Evolutionary conservation across 2,888 invertebrate genomes (phyloP).

Genomic region (Ramazzottius varieornatus): DNA sequence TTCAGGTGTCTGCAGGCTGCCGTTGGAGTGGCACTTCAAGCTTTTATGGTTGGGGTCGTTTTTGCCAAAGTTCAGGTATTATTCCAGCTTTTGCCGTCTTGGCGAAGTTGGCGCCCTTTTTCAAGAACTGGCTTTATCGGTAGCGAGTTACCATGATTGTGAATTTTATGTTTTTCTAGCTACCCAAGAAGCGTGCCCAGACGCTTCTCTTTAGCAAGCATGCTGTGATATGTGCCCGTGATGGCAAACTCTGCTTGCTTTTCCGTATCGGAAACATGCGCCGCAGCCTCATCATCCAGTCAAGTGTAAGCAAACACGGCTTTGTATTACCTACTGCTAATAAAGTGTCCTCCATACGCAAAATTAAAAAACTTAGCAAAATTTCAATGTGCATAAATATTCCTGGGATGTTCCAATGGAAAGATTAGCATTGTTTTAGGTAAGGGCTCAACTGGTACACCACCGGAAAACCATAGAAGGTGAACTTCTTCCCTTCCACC

Average conservation of each 20-base stretch:
- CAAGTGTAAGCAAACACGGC: background rate
- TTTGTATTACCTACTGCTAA: too few relatives aligned
- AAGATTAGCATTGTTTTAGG: background rate
- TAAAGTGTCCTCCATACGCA: too few relatives aligned
- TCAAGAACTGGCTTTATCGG: too few relatives aligned
- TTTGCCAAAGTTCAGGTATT: constrained; percentile 42
- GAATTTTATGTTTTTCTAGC: constrained; percentile 41
- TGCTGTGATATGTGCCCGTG: constrained; percentile 69
- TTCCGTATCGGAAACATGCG: constrained; percentile 90
- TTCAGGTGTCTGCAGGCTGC: constrained; percentile 1
- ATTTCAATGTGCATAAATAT: too few relatives aligned
- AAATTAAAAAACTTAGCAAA: too few relatives aligned
- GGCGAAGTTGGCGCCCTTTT: too few relatives aligned
- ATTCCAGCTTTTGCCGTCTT: background rate
- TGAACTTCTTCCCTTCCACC: background rate
- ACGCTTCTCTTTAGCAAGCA: constrained; percentile 74
- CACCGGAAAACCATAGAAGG: constrained; percentile 1
- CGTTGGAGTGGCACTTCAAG: constrained; percentile 27
- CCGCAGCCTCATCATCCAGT: constrained; percentile 39
- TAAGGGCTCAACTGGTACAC: background rate
- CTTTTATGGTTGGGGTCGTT: constrained; percentile 55
- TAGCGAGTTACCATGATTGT: too few relatives aligned
- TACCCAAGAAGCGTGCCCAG: constrained; percentile 83
- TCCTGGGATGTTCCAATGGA: too few relatives aligned
- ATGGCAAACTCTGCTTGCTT: constrained; percentile 69